phyloP scores from a whole-genome alignment of 2,113 vertebrate genomes.

The Triplophysa rosa region DNA sequence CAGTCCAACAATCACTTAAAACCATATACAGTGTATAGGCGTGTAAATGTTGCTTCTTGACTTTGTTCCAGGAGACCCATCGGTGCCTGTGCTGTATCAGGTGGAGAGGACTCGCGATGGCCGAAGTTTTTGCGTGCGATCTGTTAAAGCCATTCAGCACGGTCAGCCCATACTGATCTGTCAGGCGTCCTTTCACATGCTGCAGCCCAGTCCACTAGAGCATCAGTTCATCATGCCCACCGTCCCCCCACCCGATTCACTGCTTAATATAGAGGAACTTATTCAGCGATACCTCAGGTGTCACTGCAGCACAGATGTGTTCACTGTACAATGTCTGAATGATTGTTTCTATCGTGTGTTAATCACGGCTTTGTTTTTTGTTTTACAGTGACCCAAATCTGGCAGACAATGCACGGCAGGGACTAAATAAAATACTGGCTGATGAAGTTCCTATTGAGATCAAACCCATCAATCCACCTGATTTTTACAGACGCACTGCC shows the following conservation, averaged over 20 bases:
- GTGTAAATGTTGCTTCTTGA: background rate
- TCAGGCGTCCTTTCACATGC: conserved; percentile 88
- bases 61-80: conserved; percentile 82
- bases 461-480: conserved; percentile 80
- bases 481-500: conserved; percentile 53
- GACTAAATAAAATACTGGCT: conserved; percentile 82
- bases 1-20: background rate
- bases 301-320: too few relatives aligned
- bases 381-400: conserved; percentile 80
- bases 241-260: conserved; percentile 81
- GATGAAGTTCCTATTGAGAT: conserved; percentile 90
- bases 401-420: conserved; percentile 74
- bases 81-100: conserved; percentile 88
- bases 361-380: background rate
- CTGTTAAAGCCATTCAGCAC: conserved; percentile 88
- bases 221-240: conserved; percentile 92
- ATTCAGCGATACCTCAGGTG: conserved; percentile 84
- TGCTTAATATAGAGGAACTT: conserved; percentile 79
- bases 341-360: too few relatives aligned
- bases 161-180: conserved; percentile 89
- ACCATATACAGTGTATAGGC: background rate
- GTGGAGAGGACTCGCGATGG: conserved; percentile 88
- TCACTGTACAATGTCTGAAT: too few relatives aligned
- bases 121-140: conserved; percentile 86
- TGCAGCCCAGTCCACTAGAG: conserved; percentile 81